Conservation (phyloP, 2,888 invertebrate genomes). For the Melangyna quadrimaculata region DNA sequence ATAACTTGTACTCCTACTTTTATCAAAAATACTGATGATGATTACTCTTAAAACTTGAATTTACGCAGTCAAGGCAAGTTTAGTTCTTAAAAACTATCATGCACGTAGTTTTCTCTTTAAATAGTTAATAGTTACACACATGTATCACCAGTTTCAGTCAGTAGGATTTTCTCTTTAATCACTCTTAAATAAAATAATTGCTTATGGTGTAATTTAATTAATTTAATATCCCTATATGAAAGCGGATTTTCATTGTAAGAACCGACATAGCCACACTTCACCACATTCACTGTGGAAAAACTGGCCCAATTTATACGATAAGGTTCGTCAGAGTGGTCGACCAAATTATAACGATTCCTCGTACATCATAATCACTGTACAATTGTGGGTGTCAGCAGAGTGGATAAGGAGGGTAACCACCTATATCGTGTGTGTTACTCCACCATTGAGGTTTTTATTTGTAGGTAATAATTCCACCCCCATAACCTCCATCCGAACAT, state of each 20-base stretch:
- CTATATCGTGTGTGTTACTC: too few relatives aligned
- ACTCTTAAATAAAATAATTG: neutral
- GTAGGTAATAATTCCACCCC: neutral
- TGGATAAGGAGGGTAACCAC: conserved; percentile 21
- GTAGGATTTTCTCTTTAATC: neutral
- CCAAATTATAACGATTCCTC: conserved; percentile 55
- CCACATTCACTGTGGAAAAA: conserved; percentile 16
- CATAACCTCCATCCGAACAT: neutral
- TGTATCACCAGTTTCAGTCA: neutral
- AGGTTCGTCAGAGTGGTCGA: conserved; percentile 30
- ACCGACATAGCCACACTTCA: neutral
- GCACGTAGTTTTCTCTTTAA: too few relatives aligned
- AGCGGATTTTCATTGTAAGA: neutral
- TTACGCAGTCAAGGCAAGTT: too few relatives aligned
- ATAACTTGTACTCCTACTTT: too few relatives aligned
- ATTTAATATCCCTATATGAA: neutral
- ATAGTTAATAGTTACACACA: too few relatives aligned
- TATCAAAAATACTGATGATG: too few relatives aligned
- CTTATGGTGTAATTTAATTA: conserved; percentile 1
- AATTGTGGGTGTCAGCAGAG: conserved; percentile 30
- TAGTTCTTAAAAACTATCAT: too few relatives aligned
- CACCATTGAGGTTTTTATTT: neutral
- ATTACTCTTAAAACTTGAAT: too few relatives aligned
- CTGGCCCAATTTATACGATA: conserved; percentile 46
- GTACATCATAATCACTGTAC: conserved; percentile 63